These are phyloP conservation scores for Kryptopterus vitreolus DNA, from an alignment of 2,797 vertebrate genomes.

Conservation along the genomic window DNA sequence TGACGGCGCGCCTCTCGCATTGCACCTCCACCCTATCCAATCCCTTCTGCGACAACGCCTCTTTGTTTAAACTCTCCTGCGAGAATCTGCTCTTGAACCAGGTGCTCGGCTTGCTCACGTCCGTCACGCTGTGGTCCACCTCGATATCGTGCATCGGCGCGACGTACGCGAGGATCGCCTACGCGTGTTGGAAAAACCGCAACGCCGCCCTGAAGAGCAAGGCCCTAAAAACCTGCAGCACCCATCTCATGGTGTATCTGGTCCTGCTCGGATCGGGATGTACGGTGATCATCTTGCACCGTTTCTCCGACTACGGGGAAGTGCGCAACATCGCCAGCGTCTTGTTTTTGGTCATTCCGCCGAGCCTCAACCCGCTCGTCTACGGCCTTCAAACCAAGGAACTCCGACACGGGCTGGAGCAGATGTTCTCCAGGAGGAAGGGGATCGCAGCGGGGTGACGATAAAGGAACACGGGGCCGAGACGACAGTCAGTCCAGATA, in stretches of 20 bases:
- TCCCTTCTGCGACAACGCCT: constrained; percentile 80
- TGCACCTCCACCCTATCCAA: constrained; percentile 71
- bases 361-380: constrained; percentile 46
- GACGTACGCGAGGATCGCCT: constrained; percentile 69
- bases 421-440: constrained; percentile 21
- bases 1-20: constrained; percentile 68
- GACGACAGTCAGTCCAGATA: too few relatives aligned
- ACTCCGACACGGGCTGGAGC: constrained; percentile 24
- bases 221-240: constrained; percentile 67
- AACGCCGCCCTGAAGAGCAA: constrained; percentile 58
- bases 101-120: constrained; percentile 69
- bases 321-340: constrained; percentile 42
- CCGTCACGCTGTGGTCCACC: constrained; percentile 59
- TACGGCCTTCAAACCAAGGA: constrained; percentile 49
- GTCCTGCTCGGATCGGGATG: constrained; percentile 49
- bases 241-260: constrained; percentile 66
- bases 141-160: constrained; percentile 63
- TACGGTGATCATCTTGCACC: constrained; percentile 39
- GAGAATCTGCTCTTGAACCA: constrained; percentile 72
- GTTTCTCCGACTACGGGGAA: constrained; percentile 28
- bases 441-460: neutral
- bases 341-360: constrained; percentile 39
- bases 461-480: too few relatives aligned
- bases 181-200: constrained; percentile 60
- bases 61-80: constrained; percentile 78